Base-by-base conservation (phyloP, 1,140 invertebrate genomes). In the Bradysia coprophila region DNA sequence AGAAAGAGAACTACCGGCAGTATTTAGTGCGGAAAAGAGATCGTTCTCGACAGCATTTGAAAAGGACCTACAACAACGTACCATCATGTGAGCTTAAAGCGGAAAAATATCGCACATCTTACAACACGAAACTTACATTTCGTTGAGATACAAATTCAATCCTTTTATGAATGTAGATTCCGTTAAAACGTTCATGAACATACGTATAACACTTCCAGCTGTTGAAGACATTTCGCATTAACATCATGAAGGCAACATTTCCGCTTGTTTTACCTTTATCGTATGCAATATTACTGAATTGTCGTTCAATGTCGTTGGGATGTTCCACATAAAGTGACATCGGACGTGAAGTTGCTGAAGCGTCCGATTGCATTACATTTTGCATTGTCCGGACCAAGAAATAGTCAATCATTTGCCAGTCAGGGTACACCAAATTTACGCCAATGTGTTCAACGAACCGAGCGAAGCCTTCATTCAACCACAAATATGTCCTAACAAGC, bases 201-300 rank as follows among this genome's bases (percentile, higher is more conserved):
- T 28, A 28, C 24, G 24, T 13, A 28, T 6, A 6, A 28, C 24
- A 28, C 24, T 8, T 28, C 24, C 24, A 6, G 24, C 24, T 28
- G 13, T 8, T 6, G 21, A 18, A 36, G 5, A 36, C 15, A 5
- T 36, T 36, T 15, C 8, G 15, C 8, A n/a, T 6, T 9, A 36
- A 36, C 33, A 11, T 9, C 15, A 8, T 31, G 8, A 9, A n/a
- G n/a, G 8, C 8, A n/a, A 8, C 8, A 31, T 31, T 31, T 9
- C n/a, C n/a, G n/a, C n/a, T n/a, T n/a, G n/a, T n/a, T n/a, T 61
- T 54, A 73, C 71, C 65, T 59, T 75, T 73, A 38, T 70, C 68
- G 51, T 91, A 92, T 1, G 79, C 77, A 13, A 90, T 86, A 3
- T 66, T 65, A 55, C 90, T 85, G 52, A 91, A 91, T 4, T 81